Evolutionary conservation across 2,113 vertebrate genomes (phyloP), one percentile per base, ranked within the genome.

Genomic region (Amazona vittata): DNA sequence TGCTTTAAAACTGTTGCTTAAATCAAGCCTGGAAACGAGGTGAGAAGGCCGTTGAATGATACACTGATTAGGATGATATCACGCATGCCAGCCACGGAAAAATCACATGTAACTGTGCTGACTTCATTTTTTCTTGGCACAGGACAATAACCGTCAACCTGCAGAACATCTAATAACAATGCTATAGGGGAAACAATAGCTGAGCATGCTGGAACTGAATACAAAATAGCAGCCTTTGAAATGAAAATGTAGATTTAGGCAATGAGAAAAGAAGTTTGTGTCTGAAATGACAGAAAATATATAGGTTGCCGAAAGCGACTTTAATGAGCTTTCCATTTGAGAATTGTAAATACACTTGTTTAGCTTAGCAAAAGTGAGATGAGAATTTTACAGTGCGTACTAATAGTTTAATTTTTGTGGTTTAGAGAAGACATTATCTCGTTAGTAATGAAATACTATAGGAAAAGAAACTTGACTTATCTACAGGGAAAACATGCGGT

Each of bases 61-160:
- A 77, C 33, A 33, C 49, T 93, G 82, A 95, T 96, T 90, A 89
- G 43, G 53, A 60, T 82, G 83, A 88, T 95, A 84, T 71, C 89
- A 94, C 2, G 5, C 26, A 25, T 44, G 57, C 77, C 59, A 65
- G 60, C 55, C 4, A 3, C 2, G 0, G 33, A 93, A 82, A 82
- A 94, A 85, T 39, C 20, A 15, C 25, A 18, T 63, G 74, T 89
- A 95, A 89, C 93, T 96, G 49, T 83, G 83, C 86, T 97, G 94
- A 92, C 92, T 97, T 97, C 88, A 90, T 97, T 93, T 97, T 96
- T 52, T 79, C 74, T 75, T 93, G 81, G 55, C 33, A 60, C 59
- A 6, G 0, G 9, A 81, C 70, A 83, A 96, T 93, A 96, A 65
- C 77, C 73, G 49, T 69, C 90, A 97, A 80, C 47, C 86, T 91